phyloP scores from a whole-genome alignment of 2,888 invertebrate species.

The Limnephilus marmoratus region DNA sequence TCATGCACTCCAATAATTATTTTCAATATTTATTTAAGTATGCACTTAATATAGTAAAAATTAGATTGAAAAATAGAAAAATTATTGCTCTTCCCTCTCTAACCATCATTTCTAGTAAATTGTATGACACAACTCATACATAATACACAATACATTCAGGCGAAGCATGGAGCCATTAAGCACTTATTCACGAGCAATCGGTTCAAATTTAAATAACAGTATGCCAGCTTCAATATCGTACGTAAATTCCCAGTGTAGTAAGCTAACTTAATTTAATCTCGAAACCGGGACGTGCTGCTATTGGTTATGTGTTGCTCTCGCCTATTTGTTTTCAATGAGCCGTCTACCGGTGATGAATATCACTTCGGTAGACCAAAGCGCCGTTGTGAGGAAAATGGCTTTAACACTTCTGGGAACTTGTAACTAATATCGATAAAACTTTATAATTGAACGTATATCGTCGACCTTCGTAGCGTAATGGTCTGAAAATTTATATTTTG shows the following conservation, averaged over 20 bases:
- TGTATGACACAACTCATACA: not conserved
- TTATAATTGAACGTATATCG: not conserved
- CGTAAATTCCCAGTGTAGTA: not conserved
- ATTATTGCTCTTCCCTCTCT: not conserved
- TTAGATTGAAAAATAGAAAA: not conserved
- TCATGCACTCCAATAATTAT: too few species aligned
- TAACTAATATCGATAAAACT: not conserved
- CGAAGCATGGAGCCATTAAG: not conserved
- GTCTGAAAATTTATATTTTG: not conserved
- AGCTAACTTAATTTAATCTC: not conserved
- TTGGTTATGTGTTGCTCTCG: not conserved
- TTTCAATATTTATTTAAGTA: too few species aligned
- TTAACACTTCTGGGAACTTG: not conserved
- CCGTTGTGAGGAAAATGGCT: not conserved
- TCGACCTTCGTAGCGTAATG: not conserved
- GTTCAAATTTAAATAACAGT: slow-evolving; percentile 11
- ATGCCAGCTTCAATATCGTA: not conserved
- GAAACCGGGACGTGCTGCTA: not conserved
- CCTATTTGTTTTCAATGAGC: not conserved
- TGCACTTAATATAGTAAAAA: too few species aligned
- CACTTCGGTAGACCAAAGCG: not conserved
- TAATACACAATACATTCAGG: not conserved
- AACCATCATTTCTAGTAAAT: not conserved
- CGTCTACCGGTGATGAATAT: slow-evolving; percentile 12
- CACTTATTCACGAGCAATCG: not conserved